These are phyloP conservation scores for Rhynchotus rufescens DNA, from an alignment of 2,797 vertebrate genomes.

Conservation along the genomic window DNA sequence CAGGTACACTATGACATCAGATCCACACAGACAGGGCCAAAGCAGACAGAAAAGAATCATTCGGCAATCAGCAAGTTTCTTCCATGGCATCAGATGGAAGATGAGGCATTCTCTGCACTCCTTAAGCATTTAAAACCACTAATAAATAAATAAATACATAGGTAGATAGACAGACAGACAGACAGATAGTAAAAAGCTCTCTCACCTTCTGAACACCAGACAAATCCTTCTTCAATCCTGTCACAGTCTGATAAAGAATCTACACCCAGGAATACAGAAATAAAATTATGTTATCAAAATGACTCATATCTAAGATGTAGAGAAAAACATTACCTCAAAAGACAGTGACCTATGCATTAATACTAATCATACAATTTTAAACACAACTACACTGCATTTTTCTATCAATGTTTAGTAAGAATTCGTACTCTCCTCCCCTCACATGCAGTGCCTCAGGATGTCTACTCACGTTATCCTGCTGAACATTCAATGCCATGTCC, in stretches of 20 bases:
- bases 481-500: slow-evolving; percentile 78
- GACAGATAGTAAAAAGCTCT: neutral
- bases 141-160: neutral
- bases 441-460: neutral
- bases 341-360: neutral
- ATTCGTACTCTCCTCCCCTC: neutral
- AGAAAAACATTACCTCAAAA: neutral
- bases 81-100: neutral
- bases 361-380: neutral
- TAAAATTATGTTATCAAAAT: neutral
- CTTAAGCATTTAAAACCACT: neutral
- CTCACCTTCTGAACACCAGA: slow-evolving; percentile 93
- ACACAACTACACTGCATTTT: neutral
- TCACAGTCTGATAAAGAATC: slow-evolving; percentile 96
- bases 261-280: slow-evolving; percentile 59
- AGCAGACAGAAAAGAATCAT: neutral
- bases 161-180: too few relatives aligned
- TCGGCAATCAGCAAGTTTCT: neutral
- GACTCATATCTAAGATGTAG: neutral
- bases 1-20: neutral
- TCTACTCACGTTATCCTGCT: slow-evolving; percentile 85
- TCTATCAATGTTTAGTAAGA: neutral
- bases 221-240: slow-evolving; percentile 93
- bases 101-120: neutral
- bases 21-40: too few relatives aligned